A percentile compares a stretch with the other conserved stretches of the same genome.
phyloP scores from a whole-genome alignment of 1,140 invertebrate genomes.

The Brachionus plicatilis region DNA sequence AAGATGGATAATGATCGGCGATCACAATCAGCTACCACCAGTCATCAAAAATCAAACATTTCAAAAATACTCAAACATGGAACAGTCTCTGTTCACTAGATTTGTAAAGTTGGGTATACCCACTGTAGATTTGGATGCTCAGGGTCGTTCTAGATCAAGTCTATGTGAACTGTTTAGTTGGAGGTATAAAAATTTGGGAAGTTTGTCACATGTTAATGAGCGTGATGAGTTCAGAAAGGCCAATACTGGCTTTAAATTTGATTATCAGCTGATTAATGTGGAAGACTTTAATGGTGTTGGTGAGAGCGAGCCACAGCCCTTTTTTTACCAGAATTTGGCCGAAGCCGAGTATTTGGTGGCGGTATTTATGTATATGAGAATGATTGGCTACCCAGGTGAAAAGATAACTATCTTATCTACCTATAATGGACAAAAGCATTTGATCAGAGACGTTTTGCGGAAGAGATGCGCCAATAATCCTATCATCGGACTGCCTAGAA shows the following conservation, averaged over 20 bases:
- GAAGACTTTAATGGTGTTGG: conserved; percentile 93
- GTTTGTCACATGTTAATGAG: conserved; percentile 77
- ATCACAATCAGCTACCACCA: conserved; percentile 97
- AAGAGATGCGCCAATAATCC: conserved; percentile 89
- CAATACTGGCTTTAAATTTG: conserved; percentile 84
- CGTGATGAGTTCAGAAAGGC: conserved; percentile 76
- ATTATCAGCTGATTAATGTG: conserved; percentile 94
- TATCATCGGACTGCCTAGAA: conserved; percentile 87
- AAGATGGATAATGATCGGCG: conserved; percentile 99
- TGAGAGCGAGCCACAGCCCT: conserved; percentile 93
- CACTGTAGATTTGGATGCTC: conserved; percentile 90
- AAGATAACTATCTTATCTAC: conserved; percentile 98
- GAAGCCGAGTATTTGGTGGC: conserved; percentile 98
- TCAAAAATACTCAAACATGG: conserved; percentile 99
- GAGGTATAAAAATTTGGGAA: conserved; percentile 90
- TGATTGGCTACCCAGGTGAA: conserved; percentile 90
- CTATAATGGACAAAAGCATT: conserved; percentile 97
- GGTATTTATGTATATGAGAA: conserved; percentile 96
- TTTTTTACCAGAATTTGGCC: conserved; percentile 97
- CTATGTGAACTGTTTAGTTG: conserved; percentile 94
- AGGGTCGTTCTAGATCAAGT: conserved; percentile 84
- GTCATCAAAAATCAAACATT: conserved; percentile 99
- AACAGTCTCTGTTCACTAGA: conserved; percentile 93
- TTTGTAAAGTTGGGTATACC: conserved; percentile 92
- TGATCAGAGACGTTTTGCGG: conserved; percentile 90